Evolutionary conservation across 2,797 vertebrate species (phyloP), one percentile per base, ranked within the genome.

Genomic region (Lagorchestes hirsutus): DNA sequence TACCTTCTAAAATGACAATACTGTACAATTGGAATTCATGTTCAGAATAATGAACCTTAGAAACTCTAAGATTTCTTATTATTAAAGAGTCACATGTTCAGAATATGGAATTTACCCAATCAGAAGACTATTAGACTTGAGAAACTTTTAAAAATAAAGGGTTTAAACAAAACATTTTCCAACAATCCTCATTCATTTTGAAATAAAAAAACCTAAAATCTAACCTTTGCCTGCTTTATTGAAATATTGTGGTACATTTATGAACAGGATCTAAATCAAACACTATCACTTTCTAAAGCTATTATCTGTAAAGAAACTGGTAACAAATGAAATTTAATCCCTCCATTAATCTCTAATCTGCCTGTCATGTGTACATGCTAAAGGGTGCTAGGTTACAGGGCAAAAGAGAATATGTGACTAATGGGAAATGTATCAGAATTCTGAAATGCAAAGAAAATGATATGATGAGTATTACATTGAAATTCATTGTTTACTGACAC

Each of bases 271-370:
- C 91, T 94, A 95, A 97, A 28, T 97, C 46, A 97, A 97, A 97
- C 95, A 95, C 95, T 92, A 91, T 90, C 94, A 97, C 97, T 97
- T 74, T 90, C 87, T 90, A 90, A 97, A 98, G 96, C 97, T 98
- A 98, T 98, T 99, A 98, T 98, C 97, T 98, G 97, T 98, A 97
- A 90, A 97, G 98, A 98, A 98, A 98, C 97, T 98, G 95, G 98
- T 98, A 98, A 99, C 97, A 98, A 99, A 98, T 97, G 98, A 99
- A 98, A 98, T 93, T 97, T 98, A 98, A 98, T 98, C 98, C 95
- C 95, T 98, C 95, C 97, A 97, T 98, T 98, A 97, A 96, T 98
- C 97, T 98, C 97, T 98, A 96, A 97, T 98, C 98, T 98, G 98
- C 93, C 96, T 98, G 97, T 96, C 97, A 97, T 95, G 96, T 98